These are phyloP conservation scores for Tachysurus vachellii DNA, from an alignment of 2,113 vertebrate species.

Conservation along the genomic window DNA sequence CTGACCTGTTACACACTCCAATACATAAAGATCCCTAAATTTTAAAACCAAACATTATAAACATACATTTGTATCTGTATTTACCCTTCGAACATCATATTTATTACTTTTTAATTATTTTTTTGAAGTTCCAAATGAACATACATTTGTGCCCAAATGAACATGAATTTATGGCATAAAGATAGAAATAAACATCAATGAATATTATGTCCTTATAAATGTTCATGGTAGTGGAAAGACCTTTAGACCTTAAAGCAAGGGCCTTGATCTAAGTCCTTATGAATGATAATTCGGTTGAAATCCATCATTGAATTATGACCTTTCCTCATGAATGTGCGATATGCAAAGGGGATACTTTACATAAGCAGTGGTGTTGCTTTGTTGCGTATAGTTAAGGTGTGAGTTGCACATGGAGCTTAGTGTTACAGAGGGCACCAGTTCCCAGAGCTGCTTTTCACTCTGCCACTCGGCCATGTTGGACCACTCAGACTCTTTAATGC, in stretches of 20 bases:
- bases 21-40: too few species aligned
- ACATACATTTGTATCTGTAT: too few species aligned
- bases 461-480: conserved; percentile 22
- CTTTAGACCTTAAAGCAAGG: background rate
- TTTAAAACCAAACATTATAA: too few species aligned
- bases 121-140: too few species aligned
- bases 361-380: background rate
- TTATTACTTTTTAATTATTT: too few species aligned
- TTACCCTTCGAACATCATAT: too few species aligned
- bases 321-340: background rate
- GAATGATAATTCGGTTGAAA: background rate
- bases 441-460: conserved; percentile 17
- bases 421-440: conserved; percentile 42
- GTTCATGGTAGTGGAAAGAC: background rate
- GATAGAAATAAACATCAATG: too few species aligned
- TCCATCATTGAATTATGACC: conserved; percentile 16
- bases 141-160: too few species aligned
- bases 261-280: background rate
- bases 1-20: too few species aligned
- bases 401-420: conserved; percentile 21
- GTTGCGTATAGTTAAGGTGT: background rate
- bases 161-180: too few species aligned
- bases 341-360: background rate
- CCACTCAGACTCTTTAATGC: conserved; percentile 45
- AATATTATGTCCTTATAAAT: background rate